Conservation (phyloP, 2,888 invertebrate genomes). For the Metellina segmentata region DNA sequence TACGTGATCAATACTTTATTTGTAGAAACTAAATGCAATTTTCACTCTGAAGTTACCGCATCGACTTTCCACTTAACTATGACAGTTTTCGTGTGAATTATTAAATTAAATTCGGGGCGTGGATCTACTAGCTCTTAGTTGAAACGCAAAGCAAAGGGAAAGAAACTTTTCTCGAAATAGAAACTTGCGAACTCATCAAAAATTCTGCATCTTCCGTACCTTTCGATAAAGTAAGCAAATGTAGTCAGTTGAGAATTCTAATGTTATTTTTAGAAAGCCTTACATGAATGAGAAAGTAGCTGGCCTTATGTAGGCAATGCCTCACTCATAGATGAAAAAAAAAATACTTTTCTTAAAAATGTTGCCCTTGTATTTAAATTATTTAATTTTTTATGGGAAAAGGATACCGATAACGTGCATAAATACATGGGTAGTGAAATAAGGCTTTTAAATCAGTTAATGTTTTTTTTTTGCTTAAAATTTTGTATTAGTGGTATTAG, state of each 20-base stretch:
- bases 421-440: too few relatives aligned
- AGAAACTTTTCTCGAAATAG: background rate
- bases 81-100: constrained; percentile 9
- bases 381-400: too few relatives aligned
- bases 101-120: background rate
- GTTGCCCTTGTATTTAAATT: too few relatives aligned
- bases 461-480: too few relatives aligned
- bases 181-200: constrained; percentile 13
- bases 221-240: constrained; percentile 23
- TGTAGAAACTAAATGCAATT: background rate
- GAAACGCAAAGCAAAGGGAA: background rate
- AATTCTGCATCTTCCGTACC: constrained; percentile 14
- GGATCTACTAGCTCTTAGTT: background rate
- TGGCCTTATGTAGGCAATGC: background rate
- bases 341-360: too few relatives aligned
- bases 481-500: too few relatives aligned
- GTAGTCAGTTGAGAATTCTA: background rate
- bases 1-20: background rate
- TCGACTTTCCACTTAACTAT: background rate
- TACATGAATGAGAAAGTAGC: background rate
- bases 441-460: too few relatives aligned
- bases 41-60: too few relatives aligned
- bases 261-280: constrained; percentile 33
- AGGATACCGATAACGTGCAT: too few relatives aligned
- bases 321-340: too few relatives aligned